phyloP scores from a whole-genome alignment of 1,140 invertebrate genomes.

The Danaus melanippus region DNA sequence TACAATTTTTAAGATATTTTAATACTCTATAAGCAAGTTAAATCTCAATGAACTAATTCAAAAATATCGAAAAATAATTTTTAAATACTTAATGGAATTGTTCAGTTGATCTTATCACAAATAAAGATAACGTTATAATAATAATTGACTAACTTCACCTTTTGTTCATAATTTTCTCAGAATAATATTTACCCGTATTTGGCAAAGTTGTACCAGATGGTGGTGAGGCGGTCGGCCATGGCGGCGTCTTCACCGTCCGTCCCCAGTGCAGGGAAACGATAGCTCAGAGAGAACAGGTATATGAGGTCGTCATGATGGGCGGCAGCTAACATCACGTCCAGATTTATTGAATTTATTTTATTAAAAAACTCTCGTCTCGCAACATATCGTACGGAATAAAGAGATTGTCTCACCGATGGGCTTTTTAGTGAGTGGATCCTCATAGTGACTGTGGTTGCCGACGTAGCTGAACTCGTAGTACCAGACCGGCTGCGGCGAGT shows the following conservation, averaged over 20 bases:
- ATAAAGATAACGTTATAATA: too few species aligned
- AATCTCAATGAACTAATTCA: background rate
- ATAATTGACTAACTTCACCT: too few species aligned
- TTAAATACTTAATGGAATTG: background rate
- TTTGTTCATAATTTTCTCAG: too few species aligned
- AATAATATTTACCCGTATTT: conserved; percentile 31
- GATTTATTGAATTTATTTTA: too few species aligned
- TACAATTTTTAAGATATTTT: too few species aligned
- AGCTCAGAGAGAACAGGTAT: conserved; percentile 40
- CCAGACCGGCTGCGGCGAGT: conserved; percentile 45
- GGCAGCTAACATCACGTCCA: conserved; percentile 19
- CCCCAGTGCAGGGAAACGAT: conserved; percentile 29
- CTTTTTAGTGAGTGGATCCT: conserved; percentile 40
- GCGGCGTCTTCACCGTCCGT: conserved; percentile 22
- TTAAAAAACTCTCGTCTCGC: too few species aligned
- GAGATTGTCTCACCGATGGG: conserved; percentile 32
- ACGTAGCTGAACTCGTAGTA: conserved; percentile 49
- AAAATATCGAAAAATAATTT: background rate
- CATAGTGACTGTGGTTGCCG: conserved; percentile 50
- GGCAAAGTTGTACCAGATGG: conserved; percentile 47
- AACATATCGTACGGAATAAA: background rate
- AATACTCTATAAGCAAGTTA: too few species aligned
- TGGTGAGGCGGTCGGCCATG: conserved; percentile 39
- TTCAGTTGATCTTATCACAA: too few species aligned
- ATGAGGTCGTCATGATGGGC: conserved; percentile 50